Base-by-base conservation (phyloP, 2,888 invertebrate genomes). In the Limnephilus marmoratus region DNA sequence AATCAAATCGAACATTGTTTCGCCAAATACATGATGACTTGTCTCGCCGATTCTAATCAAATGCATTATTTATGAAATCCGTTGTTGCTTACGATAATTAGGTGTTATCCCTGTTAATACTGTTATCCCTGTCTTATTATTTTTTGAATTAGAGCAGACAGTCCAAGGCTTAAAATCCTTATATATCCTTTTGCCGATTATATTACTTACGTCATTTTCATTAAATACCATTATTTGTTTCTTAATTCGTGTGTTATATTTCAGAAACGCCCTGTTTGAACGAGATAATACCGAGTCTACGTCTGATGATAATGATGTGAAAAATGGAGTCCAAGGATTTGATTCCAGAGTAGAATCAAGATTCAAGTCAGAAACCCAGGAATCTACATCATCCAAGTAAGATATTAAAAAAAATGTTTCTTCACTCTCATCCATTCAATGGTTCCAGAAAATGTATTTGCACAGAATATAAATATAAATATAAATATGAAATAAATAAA, bases 301-400 rank as follows among this genome's bases (percentile, higher is more conserved):
- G n/a, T 86, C 91, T 13, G 91, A 93, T 37, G 90, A 93, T 49
- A 87, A 92, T 83, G 93, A 93, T 34, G 93, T 92, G 18, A 92
- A 92, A 49, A 93, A 93, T 83, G 91, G 85, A 91, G 92, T 93
- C 1, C 94, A 94, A 91, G 93, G 95, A 81, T 97, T 97, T 2
- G 97, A 97, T 94, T 98, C 98, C 94, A 97, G 97, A 3, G 97
- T 97, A 3, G 97, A 98, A 82, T 96, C 96, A 94, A 95, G 97
- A 94, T 96, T 96, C 92, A 95, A 97, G 93, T 96, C 96, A 2
- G 95, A 96, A 7, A 95, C 96, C 11, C 95, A 95, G 94, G 96
- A 96, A 94, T 94, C 95, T 18, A 96, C 96, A 15, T 96, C 96
- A 91, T 94, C 95, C 37, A 96, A 95, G 96, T 97, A 95, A 95